Conservation (phyloP, 2,888 invertebrate species). For the Pheosia gnoma region DNA sequence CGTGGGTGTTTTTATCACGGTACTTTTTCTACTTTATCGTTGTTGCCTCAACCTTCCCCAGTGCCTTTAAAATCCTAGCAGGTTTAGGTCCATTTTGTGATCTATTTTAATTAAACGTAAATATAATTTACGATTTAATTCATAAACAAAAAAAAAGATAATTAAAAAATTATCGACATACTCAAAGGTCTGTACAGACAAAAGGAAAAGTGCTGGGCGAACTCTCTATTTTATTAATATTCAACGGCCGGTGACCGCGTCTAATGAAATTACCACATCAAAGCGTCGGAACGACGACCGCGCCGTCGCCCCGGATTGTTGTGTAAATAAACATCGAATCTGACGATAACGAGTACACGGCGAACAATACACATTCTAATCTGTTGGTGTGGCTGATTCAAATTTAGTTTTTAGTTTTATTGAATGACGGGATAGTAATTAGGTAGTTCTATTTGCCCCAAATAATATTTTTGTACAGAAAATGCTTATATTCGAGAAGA, state of each 20-base stretch:
- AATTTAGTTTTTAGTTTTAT: conserved; percentile 22
- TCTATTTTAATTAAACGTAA: no score
- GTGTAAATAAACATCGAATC: conserved; percentile 78
- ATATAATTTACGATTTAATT: no score
- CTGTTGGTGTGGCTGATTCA: conserved; percentile 31
- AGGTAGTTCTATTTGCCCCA: background rate
- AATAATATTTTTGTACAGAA: background rate
- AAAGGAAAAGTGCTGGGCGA: conserved; percentile 55
- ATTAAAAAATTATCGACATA: conserved; percentile 3
- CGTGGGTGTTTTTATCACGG: no score
- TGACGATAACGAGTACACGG: conserved; percentile 58
- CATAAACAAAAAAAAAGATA: background rate
- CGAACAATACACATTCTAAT: conserved; percentile 45
- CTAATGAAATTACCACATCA: conserved; percentile 81
- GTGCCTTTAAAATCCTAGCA: no score
- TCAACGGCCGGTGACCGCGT: conserved; percentile 65
- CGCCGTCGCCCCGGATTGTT: conserved; percentile 57
- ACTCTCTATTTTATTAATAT: conserved; percentile 67
- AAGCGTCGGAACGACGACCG: conserved; percentile 53
- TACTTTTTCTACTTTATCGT: no score
- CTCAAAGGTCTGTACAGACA: conserved; percentile 35
- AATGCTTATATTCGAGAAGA: background rate
- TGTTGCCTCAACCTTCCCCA: no score
- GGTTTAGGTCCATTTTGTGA: no score
- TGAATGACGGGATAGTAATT: background rate